These are phyloP conservation scores for Triplophysa tibetana DNA, from an alignment of 2,113 vertebrate species.

Conservation along the genomic window DNA sequence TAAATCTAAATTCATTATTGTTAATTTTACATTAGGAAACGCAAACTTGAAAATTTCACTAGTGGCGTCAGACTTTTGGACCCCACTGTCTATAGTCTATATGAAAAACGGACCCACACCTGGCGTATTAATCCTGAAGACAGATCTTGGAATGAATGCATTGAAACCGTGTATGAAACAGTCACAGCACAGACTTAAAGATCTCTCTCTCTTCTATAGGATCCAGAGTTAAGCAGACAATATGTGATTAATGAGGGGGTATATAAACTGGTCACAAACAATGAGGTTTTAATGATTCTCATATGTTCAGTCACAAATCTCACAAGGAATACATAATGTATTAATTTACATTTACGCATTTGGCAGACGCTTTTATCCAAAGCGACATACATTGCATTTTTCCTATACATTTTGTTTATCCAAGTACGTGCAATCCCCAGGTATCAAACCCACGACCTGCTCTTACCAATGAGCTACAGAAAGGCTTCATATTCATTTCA, in stretches of 20 bases:
- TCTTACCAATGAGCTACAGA: too few relatives aligned
- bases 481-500: too few relatives aligned
- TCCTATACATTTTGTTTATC: too few relatives aligned
- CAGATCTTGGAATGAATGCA: conserved; percentile 1
- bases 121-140: conserved; percentile 11
- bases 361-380: too few relatives aligned
- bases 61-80: too few relatives aligned
- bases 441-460: too few relatives aligned
- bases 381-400: too few relatives aligned
- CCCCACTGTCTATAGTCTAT: background rate
- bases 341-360: too few relatives aligned
- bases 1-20: too few relatives aligned
- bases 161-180: conserved; percentile 1
- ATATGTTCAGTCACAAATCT: conserved; percentile 5
- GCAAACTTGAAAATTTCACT: background rate
- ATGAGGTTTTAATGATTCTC: conserved; percentile 26
- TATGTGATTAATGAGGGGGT: conserved; percentile 30
- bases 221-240: conserved; percentile 2
- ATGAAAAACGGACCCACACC: background rate
- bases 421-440: too few relatives aligned
- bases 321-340: background rate
- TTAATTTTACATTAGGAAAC: background rate
- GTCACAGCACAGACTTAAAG: background rate
- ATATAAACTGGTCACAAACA: conserved; percentile 16
- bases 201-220: background rate